Base-by-base conservation (phyloP, 2,113 vertebrate species). In the Cynoglossus semilaevis region DNA sequence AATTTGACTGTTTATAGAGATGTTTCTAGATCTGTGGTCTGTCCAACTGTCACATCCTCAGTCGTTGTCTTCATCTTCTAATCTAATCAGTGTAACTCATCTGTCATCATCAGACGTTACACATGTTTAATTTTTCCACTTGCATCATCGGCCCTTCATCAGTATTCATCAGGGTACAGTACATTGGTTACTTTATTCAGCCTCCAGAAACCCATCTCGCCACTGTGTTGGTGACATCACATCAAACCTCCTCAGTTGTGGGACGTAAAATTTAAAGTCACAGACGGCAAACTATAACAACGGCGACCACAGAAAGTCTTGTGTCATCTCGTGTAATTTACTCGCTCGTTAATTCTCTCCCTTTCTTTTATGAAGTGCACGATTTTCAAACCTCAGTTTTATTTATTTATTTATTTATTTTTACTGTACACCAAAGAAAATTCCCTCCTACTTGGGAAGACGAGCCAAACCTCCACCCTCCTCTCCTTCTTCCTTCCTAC, bases 251-350 rank as follows among this genome's bases (percentile, higher is more conserved):
- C 14, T 60, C 42, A 63, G 17, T 44, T 18, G 15, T 50, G 22
- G 50, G 43, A 42, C 45, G 49, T 40, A 56, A 50, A 2, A 10
- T 35, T 55, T 14, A 46, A 12, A 35, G 22, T 12, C 1, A 0
- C 36, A 71, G 50, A 74, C 16, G 38, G 48, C 63, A 74, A 75
- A 71, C 43, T 60, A 55, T 38, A 65, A 61, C 59, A 69, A 14
- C 64, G 50, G 1, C 60, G 52, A 64, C 72, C 52, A 3, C 66
- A 75, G 59, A 77, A 64, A 63, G 59, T 54, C 63, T 76, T 72
- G 59, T 38, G 48, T 73, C 74, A 63, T 76, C 35, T 44, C 37
- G 53, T 67, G 75, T 70, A 64, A 71, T 60, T 79, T 53, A 56
- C 59, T 69, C 49, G 58, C 61, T 76, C 63, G 74, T 77, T 76